Evolutionary conservation across 2,888 invertebrate species (phyloP).

Genomic region (Octodonta nipae): DNA sequence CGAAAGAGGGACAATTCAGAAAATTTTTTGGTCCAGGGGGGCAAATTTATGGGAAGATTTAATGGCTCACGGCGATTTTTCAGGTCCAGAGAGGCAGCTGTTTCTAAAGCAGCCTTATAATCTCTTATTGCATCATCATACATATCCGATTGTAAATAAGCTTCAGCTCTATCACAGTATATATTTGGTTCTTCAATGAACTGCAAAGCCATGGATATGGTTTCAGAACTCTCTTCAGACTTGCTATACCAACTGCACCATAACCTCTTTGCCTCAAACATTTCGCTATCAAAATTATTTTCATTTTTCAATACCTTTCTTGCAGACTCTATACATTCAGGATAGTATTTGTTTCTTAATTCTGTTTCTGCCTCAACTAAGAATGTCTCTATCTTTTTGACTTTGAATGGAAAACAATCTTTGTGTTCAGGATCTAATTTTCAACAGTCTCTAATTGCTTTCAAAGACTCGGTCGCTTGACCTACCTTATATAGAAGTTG

Average conservation of each 20-base stretch:
- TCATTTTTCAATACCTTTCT: constrained; percentile 56
- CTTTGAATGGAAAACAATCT: constrained; percentile 89
- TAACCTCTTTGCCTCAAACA: constrained; percentile 59
- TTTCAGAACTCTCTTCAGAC: constrained; percentile 58
- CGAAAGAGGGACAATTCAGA: no score
- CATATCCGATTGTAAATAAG: constrained; percentile 74
- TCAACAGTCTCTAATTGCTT: constrained; percentile 90
- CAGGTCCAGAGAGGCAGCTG: no score
- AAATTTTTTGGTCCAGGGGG: no score
- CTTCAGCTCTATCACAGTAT: constrained; percentile 85
- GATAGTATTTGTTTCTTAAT: constrained; percentile 48
- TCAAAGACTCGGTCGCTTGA: constrained; percentile 79
- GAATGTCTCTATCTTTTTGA: constrained; percentile 71
- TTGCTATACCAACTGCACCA: constrained; percentile 67
- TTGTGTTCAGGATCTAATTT: constrained; percentile 96
- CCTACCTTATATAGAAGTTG: constrained; percentile 78
- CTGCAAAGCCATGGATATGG: constrained; percentile 61
- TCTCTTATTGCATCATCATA: constrained; percentile 86
- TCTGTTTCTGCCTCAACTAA: constrained; percentile 52
- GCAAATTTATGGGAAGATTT: no score
- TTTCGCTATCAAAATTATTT: constrained; percentile 53
- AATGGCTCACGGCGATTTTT: no score
- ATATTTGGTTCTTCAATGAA: constrained; percentile 61
- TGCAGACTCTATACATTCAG: constrained; percentile 56
- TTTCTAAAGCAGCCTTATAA: constrained; percentile 70